Evolutionary conservation across 2,113 vertebrate genomes (phyloP), one percentile per base, ranked within the genome.

Genomic region (Monopterus albus): DNA sequence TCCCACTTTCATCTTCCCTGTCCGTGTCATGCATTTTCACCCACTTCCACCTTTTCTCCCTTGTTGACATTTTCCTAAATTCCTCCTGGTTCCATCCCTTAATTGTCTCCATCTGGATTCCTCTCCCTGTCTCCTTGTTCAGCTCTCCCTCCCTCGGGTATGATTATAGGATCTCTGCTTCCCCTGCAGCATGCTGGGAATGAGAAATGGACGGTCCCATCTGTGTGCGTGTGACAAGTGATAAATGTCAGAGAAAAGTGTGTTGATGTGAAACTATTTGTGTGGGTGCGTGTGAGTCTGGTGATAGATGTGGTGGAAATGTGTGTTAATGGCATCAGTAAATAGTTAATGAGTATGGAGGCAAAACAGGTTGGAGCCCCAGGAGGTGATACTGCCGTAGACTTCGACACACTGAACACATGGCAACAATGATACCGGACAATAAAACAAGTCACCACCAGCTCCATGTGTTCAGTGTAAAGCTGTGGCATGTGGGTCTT

Each of bases 271-370:
- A 23, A 73, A 49, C 71, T 53, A 36, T 29, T 50, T 11, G 18
- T 46, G 28, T 65, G 62, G 20, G 17, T 55, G 25, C 47, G 14
- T 49, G n/a, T 17, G 23, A 36, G 28, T 43, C 25, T 25, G 49
- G 25, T 51, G 58, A 70, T 80, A 9, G 58, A 64, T 80, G 72
- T 4, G 38, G 10, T 28, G 71, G 72, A 66, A 43, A 26, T 61
- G 51, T 63, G 55, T 18, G 61, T 47, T 63, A 69, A 75, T 71
- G 61, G 68, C 5, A 29, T 40, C 61, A 63, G 77, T 81, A 81
- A 81, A 83, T 83, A 75, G 53, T 83, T 83, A 46, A 86, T 86
- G 77, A 81, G 65, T 8, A 2, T 29, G 28, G 73, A 36, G 70
- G 38, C 40, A 59, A 17, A 18, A 43, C n/a, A 13, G 25, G 45